These are phyloP conservation scores for Chondrilla cf. caribensis DNA, from an alignment of 37 sponge, comb jelly and placozoan species.

Conservation along the genomic window DNA sequence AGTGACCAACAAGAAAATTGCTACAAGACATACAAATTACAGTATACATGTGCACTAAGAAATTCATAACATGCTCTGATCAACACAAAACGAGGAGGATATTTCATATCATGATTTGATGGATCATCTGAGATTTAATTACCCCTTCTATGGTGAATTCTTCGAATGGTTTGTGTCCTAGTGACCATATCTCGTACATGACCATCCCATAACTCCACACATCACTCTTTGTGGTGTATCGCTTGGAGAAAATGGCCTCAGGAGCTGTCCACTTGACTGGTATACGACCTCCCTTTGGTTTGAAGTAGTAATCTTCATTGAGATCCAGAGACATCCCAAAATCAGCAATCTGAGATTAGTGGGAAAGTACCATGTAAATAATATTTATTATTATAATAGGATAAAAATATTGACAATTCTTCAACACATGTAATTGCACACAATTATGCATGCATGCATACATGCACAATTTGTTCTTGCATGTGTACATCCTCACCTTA, in stretches of 20 bases:
- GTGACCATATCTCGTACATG: constrained; percentile 24
- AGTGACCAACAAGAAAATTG: too few species aligned
- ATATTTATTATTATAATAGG: neutral
- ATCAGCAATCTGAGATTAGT: neutral
- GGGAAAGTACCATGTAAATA: neutral
- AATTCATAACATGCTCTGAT: too few species aligned
- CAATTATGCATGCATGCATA: too few species aligned
- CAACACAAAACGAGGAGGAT: too few species aligned
- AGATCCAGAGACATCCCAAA: neutral
- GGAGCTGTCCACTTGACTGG: constrained; percentile 23
- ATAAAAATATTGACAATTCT: too few species aligned
- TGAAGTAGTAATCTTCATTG: neutral
- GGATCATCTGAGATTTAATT: too few species aligned
- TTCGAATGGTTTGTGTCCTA: constrained; percentile 13
- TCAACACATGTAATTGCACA: too few species aligned
- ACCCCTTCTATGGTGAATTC: too few species aligned
- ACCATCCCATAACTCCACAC: constrained; percentile 25
- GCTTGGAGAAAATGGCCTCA: constrained; percentile 16
- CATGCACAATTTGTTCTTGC: too few species aligned
- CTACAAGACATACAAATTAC: too few species aligned
- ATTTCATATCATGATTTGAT: too few species aligned
- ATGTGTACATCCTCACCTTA: neutral
- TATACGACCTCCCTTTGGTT: constrained; percentile 3
- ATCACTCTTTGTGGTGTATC: constrained; percentile 23
- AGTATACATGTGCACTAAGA: too few species aligned